Base-by-base conservation (phyloP, 2,113 vertebrate species). In the Dryoscopus gambensis region DNA sequence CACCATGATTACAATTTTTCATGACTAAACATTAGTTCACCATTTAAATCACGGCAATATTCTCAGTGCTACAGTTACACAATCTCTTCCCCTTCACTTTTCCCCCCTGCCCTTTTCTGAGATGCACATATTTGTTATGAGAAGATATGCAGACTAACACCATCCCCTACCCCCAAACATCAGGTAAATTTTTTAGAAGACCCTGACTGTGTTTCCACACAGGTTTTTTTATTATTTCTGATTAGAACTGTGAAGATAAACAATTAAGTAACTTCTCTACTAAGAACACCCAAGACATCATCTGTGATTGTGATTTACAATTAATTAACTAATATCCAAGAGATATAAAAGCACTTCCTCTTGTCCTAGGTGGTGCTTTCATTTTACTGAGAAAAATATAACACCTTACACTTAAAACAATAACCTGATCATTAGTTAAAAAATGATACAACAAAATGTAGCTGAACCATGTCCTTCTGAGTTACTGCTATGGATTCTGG, bases 11-110 rank as follows among this genome's bases (percentile, higher is more conserved):
- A 87, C 28, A 42, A 28, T 65, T 83, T 20, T 53, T n/a, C 64
- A 52, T 85, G 70, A 87, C 78, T 85, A 91, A 64, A 87, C 50
- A 31, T 79, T 64, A 79, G 37, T 73, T 91, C 46, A 85, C 42
- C 64, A 67, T 33, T 89, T 40, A 78, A 84, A 75, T 89, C 50
- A 15, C 0, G 1, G 40, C 37, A 59, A 68, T 52, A 57, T 15
- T 73, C n/a, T 84, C 57, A 33, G 40, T 62, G 47, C 14, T n/a
- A 31, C 35, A 64, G 9, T 68, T 40, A 75, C 2, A 1, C 8
- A 56, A 23, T 19, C 55, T 24, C 42, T 87, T 46, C 13, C 40
- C 21, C 39, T 78, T 64, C 17, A 40, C 40, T 80, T 60, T 33
- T 30, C 59, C 37, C 62, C 30, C 67, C 20, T 22, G 68, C 25